Conservation (phyloP, 2,888 invertebrate genomes). For the Ligdia adustata region DNA sequence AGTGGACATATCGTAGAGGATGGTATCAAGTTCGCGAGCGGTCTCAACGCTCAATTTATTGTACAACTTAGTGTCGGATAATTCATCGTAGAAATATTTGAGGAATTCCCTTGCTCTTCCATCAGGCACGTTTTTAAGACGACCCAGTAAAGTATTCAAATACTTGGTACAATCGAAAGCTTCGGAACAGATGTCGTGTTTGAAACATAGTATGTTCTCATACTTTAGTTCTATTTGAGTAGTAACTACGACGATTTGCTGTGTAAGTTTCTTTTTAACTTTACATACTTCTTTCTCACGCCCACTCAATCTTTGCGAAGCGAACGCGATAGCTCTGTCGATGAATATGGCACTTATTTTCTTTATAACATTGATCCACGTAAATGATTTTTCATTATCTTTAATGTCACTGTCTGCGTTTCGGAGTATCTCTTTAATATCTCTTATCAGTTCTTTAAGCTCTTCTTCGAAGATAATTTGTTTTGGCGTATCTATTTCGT, state of each 20-base stretch:
- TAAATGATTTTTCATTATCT: conserved; percentile 40
- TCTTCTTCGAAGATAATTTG: conserved; percentile 44
- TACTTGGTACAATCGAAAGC: conserved; percentile 51
- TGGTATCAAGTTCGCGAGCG: conserved; percentile 50
- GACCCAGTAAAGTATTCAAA: conserved; percentile 46
- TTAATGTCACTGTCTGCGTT: conserved; percentile 40
- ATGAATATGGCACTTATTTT: conserved; percentile 59
- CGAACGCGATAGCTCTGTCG: conserved; percentile 44
- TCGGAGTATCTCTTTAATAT: conserved; percentile 49
- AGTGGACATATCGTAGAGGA: conserved; percentile 59
- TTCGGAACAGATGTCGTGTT: conserved; percentile 52
- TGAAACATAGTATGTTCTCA: conserved; percentile 51
- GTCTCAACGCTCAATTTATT: conserved; percentile 42
- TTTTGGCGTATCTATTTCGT: conserved; percentile 20
- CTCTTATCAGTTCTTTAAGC: conserved; percentile 44
- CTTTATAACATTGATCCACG: conserved; percentile 59
- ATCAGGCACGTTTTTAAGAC: conserved; percentile 43
- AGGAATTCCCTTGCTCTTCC: conserved; percentile 48
- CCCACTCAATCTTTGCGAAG: conserved; percentile 42
- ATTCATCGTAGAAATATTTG: conserved; percentile 25
- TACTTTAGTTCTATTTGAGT: conserved; percentile 54
- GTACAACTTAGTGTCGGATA: conserved; percentile 47
- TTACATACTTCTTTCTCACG: conserved; percentile 32
- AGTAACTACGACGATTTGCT: conserved; percentile 51
- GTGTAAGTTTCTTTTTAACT: conserved; percentile 45